Percentiles rank a stretch among this genome's conserved stretches.
phyloP scores from a whole-genome alignment of 1,140 invertebrate genomes.

The Macrobrachium nipponense region DNA sequence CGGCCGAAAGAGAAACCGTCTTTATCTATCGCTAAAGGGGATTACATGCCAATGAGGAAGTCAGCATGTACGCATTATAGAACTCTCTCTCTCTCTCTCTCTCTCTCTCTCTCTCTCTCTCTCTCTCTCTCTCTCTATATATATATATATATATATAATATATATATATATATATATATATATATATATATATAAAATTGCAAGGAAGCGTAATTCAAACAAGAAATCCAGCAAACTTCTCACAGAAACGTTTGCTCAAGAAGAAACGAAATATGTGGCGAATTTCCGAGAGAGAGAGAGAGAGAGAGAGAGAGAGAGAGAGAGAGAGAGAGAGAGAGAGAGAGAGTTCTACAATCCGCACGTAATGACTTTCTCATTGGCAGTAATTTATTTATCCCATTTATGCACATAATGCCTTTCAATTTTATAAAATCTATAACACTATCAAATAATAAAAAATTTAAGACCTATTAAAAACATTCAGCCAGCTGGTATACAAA shows the following conservation, averaged over 20 bases:
- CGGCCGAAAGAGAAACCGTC: too few relatives aligned
- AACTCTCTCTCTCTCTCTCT: slow-evolving; percentile 19
- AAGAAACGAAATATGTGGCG: not conserved
- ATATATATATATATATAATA: too few relatives aligned
- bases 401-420: not conserved
- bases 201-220: not conserved
- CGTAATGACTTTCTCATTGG: not conserved
- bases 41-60: not conserved
- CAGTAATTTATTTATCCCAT: not conserved
- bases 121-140: slow-evolving; percentile 15
- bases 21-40: too few relatives aligned
- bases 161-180: too few relatives aligned
- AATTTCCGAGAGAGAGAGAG: too few relatives aligned
- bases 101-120: slow-evolving; percentile 27
- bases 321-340: slow-evolving; percentile 26
- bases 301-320: slow-evolving; percentile 27
- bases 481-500: too few relatives aligned
- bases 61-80: not conserved
- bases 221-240: too few relatives aligned
- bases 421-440: not conserved
- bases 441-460: too few relatives aligned
- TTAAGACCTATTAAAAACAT: too few relatives aligned
- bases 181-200: too few relatives aligned
- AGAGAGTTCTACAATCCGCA: not conserved
- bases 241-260: not conserved